Evolutionary conservation across 2,113 vertebrate genomes (phyloP).

Genomic region (Platanista minor): DNA sequence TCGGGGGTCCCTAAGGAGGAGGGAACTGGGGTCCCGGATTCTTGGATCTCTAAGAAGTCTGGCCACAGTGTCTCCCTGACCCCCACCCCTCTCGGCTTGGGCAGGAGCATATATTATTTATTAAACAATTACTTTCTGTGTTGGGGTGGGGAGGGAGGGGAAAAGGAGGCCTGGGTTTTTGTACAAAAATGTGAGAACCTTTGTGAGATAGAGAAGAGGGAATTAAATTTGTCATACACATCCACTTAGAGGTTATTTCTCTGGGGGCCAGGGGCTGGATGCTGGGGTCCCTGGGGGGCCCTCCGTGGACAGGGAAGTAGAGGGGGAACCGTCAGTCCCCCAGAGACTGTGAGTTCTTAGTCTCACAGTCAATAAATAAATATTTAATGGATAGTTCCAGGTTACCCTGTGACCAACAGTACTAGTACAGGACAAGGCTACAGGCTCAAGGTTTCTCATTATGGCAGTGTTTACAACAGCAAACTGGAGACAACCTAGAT

Average conservation of each 20-base stretch:
- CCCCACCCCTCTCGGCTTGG: background rate
- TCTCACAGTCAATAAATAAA: background rate
- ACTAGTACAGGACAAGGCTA: background rate
- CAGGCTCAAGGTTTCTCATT: background rate
- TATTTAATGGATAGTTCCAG: background rate
- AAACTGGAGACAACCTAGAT: background rate
- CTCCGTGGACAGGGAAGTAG: background rate
- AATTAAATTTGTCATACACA: background rate
- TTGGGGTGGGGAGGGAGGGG: background rate
- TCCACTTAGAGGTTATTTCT: background rate
- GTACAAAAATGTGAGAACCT: background rate
- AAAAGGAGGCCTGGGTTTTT: constrained; percentile 11
- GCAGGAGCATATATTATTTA: constrained; percentile 59
- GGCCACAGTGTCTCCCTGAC: background rate
- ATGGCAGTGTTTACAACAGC: background rate
- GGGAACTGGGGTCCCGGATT: background rate
- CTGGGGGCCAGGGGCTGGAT: background rate
- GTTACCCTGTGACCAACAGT: background rate
- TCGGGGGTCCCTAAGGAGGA: background rate
- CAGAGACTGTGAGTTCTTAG: background rate
- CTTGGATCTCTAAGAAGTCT: background rate
- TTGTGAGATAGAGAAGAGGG: background rate
- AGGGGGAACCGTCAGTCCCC: background rate
- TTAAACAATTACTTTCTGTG: constrained; percentile 53
- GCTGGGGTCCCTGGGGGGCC: background rate